Evolutionary conservation across 2,113 vertebrate genomes (phyloP).

Genomic region (Heterotis niloticus): DNA sequence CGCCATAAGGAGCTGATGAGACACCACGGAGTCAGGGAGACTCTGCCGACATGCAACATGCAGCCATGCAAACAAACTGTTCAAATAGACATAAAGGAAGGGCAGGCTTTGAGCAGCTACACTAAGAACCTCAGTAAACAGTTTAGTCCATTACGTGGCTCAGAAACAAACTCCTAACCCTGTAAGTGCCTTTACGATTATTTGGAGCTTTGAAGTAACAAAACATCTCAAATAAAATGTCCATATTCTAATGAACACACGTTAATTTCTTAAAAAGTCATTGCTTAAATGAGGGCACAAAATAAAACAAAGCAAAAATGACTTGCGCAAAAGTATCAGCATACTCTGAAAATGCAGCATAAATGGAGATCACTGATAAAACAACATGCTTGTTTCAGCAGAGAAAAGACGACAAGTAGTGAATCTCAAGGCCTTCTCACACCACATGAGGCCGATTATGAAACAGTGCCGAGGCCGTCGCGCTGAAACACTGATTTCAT

Average conservation of each 20-base stretch:
- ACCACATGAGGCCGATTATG: too few relatives aligned
- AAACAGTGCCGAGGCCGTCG: too few relatives aligned
- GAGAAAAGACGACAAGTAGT: conserved; percentile 7
- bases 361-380: conserved; percentile 41
- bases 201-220: conserved; percentile 5
- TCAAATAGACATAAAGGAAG: neutral
- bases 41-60: conserved; percentile 52
- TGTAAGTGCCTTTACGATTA: conserved; percentile 29
- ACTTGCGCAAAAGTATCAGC: too few relatives aligned
- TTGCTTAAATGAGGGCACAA: too few relatives aligned
- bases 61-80: conserved; percentile 23
- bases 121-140: conserved; percentile 46
- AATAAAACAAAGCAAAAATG: too few relatives aligned
- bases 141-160: conserved; percentile 49
- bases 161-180: conserved; percentile 53
- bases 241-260: too few relatives aligned
- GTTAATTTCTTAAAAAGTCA: too few relatives aligned
- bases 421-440: neutral
- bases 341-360: too few relatives aligned
- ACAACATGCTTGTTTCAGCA: conserved; percentile 48
- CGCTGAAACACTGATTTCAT: too few relatives aligned
- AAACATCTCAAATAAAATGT: too few relatives aligned
- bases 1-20: conserved; percentile 63
- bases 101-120: conserved; percentile 45
- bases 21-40: conserved; percentile 53